Evolutionary conservation across 2,888 invertebrate species (phyloP).

Genomic region (Drosophila ustulata): DNA sequence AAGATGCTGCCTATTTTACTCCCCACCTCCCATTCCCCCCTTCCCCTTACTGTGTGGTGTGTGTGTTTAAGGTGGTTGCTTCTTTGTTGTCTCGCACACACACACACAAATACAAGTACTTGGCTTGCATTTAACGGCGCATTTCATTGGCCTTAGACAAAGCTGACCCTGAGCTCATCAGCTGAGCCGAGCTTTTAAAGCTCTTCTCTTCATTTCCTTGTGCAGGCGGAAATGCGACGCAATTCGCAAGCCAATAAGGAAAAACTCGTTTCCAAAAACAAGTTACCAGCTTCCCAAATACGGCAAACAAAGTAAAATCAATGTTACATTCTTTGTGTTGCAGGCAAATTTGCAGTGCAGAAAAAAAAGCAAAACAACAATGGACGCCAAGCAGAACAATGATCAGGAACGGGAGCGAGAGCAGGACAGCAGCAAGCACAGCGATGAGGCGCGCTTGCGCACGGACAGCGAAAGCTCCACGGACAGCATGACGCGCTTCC

Average conservation of each 20-base stretch:
- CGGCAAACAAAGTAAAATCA: constrained; percentile 20
- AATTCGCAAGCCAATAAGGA: constrained; percentile 51
- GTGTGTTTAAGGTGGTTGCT: constrained; percentile 40
- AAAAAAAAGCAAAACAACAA: constrained; percentile 11
- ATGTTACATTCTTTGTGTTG: background rate
- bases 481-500: constrained; percentile 79
- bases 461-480: constrained; percentile 85
- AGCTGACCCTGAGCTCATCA: constrained; percentile 44
- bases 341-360: constrained; percentile 4
- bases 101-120: background rate
- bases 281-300: constrained; percentile 40
- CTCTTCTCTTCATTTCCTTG: background rate
- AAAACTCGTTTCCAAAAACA: constrained; percentile 55
- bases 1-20: constrained; percentile 1
- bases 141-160: constrained; percentile 32
- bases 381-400: constrained; percentile 56
- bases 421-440: background rate
- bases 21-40: background rate
- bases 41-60: background rate
- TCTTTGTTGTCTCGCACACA: constrained; percentile 45
- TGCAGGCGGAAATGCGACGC: constrained; percentile 45
- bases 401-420: constrained; percentile 18
- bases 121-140: constrained; percentile 49
- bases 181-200: constrained; percentile 21
- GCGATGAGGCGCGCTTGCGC: constrained; percentile 65